Percentiles rank a stretch among this genome's conserved stretches.
Conservation (phyloP, 2,888 invertebrate species). For the Syrphus vitripennis region DNA sequence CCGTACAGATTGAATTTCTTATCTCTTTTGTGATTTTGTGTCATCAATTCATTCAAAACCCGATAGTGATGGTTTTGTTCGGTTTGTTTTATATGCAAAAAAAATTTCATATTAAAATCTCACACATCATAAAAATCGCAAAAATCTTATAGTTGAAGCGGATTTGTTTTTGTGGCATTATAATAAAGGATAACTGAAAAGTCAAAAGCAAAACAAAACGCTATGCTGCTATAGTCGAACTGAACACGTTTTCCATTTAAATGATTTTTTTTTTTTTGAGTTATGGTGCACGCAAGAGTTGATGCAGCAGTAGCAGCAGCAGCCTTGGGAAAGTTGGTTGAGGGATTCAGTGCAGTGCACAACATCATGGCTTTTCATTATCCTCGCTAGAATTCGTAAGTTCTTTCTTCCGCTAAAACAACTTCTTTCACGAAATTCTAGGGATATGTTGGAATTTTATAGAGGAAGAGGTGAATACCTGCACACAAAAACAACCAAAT, state of each 20-base stretch:
- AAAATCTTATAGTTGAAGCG: slow-evolving; percentile 16
- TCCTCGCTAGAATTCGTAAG: slow-evolving; percentile 25
- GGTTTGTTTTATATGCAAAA: not conserved
- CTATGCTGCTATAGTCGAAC: not conserved
- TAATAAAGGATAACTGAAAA: not conserved
- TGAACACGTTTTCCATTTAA: slow-evolving; percentile 58
- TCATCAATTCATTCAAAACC: slow-evolving; percentile 5
- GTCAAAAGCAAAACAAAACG: slow-evolving; percentile 10
- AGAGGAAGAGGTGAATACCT: not conserved
- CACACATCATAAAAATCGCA: slow-evolving; percentile 64
- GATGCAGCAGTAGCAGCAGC: too few relatives aligned
- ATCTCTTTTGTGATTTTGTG: slow-evolving; percentile 7
- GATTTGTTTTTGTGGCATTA: slow-evolving; percentile 17
- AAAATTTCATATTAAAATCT: slow-evolving; percentile 61
- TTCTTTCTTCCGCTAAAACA: slow-evolving; percentile 47
- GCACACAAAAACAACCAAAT: slow-evolving; percentile 39
- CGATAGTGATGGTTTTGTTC: slow-evolving; percentile 3
- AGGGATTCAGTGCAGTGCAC: slow-evolving; percentile 31
- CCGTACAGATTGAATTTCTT: not conserved
- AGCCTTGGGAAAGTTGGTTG: not conserved
- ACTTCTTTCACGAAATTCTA: slow-evolving; percentile 31
- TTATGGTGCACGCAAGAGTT: not conserved
- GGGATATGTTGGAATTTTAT: not conserved
- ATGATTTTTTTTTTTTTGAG: slow-evolving; percentile 26
- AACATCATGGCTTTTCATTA: slow-evolving; percentile 52